Evolutionary conservation across 2,888 invertebrate species (phyloP).

Genomic region (Cheilosia vulpina): DNA sequence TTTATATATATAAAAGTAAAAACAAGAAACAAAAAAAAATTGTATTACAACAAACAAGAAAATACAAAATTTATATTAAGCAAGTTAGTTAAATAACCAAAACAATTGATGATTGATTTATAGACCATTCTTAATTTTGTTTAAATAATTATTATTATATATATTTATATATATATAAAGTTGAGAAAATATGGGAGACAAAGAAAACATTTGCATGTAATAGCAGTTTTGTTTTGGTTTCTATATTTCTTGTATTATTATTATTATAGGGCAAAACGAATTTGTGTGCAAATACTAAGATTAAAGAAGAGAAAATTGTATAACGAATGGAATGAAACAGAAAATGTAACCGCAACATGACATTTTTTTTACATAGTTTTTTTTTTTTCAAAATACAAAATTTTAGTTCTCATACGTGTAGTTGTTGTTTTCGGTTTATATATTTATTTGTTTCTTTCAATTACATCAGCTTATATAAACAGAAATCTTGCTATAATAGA

Average conservation of each 20-base stretch:
- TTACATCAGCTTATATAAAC: constrained; percentile 66
- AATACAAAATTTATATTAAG: constrained; percentile 70
- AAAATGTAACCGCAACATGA: constrained; percentile 35
- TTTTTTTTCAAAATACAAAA: constrained; percentile 18
- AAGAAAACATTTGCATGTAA: constrained; percentile 25
- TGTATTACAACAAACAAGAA: constrained; percentile 63
- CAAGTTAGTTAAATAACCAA: constrained; percentile 75
- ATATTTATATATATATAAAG: constrained; percentile 72
- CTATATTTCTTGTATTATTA: constrained; percentile 34
- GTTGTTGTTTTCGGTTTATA: constrained; percentile 42
- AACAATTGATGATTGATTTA: constrained; percentile 72
- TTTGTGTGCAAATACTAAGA: constrained; percentile 74
- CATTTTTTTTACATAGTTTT: neutral
- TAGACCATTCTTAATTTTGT: constrained; percentile 67
- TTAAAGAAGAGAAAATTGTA: constrained; percentile 52
- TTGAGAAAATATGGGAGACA: constrained; percentile 43
- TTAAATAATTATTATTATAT: constrained; percentile 71
- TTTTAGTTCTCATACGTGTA: constrained; percentile 16
- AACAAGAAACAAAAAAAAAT: constrained; percentile 75
- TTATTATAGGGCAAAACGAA: constrained; percentile 67
- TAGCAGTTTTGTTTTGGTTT: constrained; percentile 28
- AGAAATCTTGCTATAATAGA: constrained; percentile 71
- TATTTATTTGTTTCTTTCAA: constrained; percentile 62
- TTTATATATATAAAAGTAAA: constrained; percentile 79
- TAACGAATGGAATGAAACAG: constrained; percentile 24